phyloP scores from a whole-genome alignment of 1,140 invertebrate genomes.

The Myzus persicae region DNA sequence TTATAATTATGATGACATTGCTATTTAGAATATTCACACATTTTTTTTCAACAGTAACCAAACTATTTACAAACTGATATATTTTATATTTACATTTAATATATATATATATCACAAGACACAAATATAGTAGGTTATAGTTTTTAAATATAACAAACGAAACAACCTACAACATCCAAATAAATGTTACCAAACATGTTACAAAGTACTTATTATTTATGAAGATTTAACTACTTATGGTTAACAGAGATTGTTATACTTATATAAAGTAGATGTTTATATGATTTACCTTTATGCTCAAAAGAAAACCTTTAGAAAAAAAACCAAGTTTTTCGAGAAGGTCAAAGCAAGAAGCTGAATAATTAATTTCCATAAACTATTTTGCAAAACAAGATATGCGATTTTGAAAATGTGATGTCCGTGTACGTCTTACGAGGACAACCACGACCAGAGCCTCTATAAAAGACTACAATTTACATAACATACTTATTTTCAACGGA shows the following conservation, averaged over 20 bases:
- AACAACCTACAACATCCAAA: neutral
- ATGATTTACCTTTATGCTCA: neutral
- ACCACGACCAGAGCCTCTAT: neutral
- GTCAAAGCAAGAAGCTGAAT: neutral
- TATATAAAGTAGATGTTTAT: neutral
- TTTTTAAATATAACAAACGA: neutral
- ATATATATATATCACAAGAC: neutral
- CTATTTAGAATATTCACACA: neutral
- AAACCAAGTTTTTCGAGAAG: neutral
- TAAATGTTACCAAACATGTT: neutral
- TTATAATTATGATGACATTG: neutral
- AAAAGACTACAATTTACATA: neutral
- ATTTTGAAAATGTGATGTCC: neutral
- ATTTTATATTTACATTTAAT: neutral
- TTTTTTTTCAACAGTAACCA: neutral
- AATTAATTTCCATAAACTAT: neutral
- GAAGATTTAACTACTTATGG: neutral
- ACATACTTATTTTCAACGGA: neutral
- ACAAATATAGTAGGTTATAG: too few relatives aligned
- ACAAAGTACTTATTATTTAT: neutral
- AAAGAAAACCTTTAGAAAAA: neutral
- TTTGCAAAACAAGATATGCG: neutral
- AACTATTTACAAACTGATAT: neutral
- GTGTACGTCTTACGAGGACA: neutral
- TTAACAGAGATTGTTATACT: neutral